Evolutionary conservation across 1,140 invertebrate species (phyloP).

Genomic region (Steinernema feltiae): DNA sequence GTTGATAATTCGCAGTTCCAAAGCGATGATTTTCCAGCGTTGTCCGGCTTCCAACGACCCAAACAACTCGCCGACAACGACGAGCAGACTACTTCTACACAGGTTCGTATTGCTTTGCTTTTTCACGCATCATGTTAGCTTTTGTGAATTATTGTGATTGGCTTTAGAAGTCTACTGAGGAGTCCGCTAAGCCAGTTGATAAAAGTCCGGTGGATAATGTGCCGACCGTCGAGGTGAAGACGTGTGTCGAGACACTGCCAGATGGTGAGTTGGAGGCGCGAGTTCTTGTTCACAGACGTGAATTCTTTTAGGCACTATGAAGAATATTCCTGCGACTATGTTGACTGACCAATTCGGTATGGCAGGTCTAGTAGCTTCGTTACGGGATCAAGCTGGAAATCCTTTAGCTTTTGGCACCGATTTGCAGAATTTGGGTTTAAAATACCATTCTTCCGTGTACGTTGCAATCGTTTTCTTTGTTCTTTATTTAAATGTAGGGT

Average conservation of each 20-base stretch:
- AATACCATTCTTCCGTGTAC: conserved; percentile 95
- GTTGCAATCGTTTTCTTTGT: too few species aligned
- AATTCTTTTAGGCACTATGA: conserved; percentile 69
- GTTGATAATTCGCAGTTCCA: too few species aligned
- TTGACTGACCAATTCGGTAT: conserved; percentile 98
- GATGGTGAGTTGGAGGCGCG: conserved; percentile 71
- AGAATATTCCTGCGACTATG: conserved; percentile 95
- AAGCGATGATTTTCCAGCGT: conserved; percentile 94
- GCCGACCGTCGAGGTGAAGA: conserved; percentile 61
- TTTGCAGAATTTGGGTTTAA: conserved; percentile 88
- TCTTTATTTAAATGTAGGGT: too few species aligned
- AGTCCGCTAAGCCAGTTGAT: not conserved
- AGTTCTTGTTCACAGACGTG: conserved; percentile 63
- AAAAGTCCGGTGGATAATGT: too few species aligned
- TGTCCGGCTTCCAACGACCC: conserved; percentile 68
- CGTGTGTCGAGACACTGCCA: conserved; percentile 83
- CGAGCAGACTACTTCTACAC: conserved; percentile 43
- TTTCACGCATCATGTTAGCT: too few species aligned
- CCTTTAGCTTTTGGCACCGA: conserved; percentile 91
- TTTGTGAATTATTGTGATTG: too few species aligned
- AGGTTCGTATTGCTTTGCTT: conserved; percentile 40
- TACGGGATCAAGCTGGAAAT: conserved; percentile 67
- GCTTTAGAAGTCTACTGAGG: conserved; percentile 21
- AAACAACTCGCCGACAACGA: conserved; percentile 57
- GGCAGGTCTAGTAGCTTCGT: conserved; percentile 91